Conservation (phyloP, 1,140 invertebrate species). For the Manduca sexta region DNA sequence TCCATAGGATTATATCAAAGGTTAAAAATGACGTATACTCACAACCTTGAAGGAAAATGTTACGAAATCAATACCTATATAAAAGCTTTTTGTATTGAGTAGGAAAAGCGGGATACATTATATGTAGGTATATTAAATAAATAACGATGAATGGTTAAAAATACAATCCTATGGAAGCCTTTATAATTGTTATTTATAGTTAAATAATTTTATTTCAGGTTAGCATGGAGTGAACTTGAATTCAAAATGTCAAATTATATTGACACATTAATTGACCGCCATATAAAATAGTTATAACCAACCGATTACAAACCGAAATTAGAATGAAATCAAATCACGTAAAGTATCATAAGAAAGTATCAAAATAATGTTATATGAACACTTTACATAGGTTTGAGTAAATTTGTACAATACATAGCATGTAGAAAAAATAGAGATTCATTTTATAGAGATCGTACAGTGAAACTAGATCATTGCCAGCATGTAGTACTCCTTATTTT, state of each 20-base stretch:
- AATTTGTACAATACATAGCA: slow-evolving; percentile 70
- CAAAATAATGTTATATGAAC: slow-evolving; percentile 60
- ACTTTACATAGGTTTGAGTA: slow-evolving; percentile 65
- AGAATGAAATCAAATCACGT: slow-evolving; percentile 19
- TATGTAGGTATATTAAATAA: too few species aligned
- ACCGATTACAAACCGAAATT: slow-evolving; percentile 11
- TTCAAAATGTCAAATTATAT: slow-evolving; percentile 23
- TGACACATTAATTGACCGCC: slow-evolving; percentile 68
- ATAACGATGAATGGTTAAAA: neutral
- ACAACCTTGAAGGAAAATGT: slow-evolving; percentile 15
- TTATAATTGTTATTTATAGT: neutral
- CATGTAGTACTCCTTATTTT: too few species aligned
- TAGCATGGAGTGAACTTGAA: neutral
- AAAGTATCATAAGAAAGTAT: slow-evolving; percentile 34
- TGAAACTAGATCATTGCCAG: slow-evolving; percentile 68
- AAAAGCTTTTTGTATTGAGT: too few species aligned
- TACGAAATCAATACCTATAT: neutral
- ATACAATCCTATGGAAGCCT: slow-evolving; percentile 18
- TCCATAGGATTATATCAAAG: slow-evolving; percentile 26
- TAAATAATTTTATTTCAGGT: neutral
- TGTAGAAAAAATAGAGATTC: slow-evolving; percentile 73
- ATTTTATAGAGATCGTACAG: slow-evolving; percentile 65
- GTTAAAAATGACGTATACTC: slow-evolving; percentile 8
- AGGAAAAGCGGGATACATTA: too few species aligned
- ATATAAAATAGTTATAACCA: slow-evolving; percentile 30